Evolutionary conservation across 2,888 invertebrate species (phyloP), one percentile per base, ranked within the genome.

Genomic region (Deroplatys truncata): DNA sequence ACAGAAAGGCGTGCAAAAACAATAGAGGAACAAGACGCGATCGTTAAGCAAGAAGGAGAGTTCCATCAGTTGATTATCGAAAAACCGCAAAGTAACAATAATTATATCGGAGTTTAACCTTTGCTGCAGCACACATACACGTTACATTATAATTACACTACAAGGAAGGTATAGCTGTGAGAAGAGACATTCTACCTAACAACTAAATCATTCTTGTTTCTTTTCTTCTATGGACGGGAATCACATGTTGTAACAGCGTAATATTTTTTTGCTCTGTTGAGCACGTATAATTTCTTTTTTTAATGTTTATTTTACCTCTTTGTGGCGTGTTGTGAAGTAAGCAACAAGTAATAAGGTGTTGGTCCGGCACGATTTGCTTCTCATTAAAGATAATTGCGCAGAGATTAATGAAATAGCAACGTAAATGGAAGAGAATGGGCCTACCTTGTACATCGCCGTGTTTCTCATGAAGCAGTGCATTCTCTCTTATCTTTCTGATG

Each of bases 41-140:
- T 72, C 56, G 56, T 72, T 72, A 72, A 15, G 56, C 20, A 87
- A 82, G n/a, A 29, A 29, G 20, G 16, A 20, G 82, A 82, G 16
- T 72, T 1, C 13, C 29, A 72, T 10, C 20, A 16, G 87, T 87
- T 83, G 35, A 87, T 87, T 83, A 87, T 87, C 35, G 56, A 72
- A 87, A 87, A 87, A 87, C 87, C 35, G 29, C 87, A 87, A 35
- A 83, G 35, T 43, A 83, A 87, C 83, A 87, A 35, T 87, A 87
- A 87, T 87, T 87, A 83, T 72, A 72, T 35, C 43, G 43, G 16
- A 87, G 87, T 28, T 85, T 85, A 85, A 49, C 43, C 49, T 87
- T 35, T 72, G 83, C 43, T n/a, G 35, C 20, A 87, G 82, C 82
- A 16, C 20, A 20, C 56, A 72, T 72, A 72, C 83, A 87, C 83